Evolutionary conservation across 2,797 vertebrate species (phyloP).

Genomic region (Anas georgica): DNA sequence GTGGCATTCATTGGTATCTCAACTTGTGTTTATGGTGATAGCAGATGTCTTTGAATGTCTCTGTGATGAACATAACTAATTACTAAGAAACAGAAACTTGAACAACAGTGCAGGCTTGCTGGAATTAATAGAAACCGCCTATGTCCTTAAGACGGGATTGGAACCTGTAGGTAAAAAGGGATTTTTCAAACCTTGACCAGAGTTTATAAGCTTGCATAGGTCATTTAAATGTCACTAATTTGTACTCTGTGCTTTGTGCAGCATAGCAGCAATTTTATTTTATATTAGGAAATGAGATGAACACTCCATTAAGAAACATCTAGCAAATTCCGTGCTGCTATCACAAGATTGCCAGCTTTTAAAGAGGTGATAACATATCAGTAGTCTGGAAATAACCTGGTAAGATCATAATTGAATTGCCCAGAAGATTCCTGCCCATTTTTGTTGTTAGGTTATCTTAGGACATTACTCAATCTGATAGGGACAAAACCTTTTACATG

Average conservation of each 20-base stretch:
- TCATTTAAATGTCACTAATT: neutral
- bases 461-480: neutral
- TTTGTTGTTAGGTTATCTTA: constrained; percentile 6
- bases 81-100: neutral
- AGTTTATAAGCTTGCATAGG: neutral
- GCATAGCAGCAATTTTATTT: neutral
- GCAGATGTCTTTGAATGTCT: neutral
- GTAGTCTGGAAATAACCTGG: neutral
- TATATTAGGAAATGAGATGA: neutral
- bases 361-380: neutral
- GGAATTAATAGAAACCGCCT: neutral
- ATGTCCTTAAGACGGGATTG: neutral
- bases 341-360: neutral
- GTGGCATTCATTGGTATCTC: neutral
- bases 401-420: constrained; percentile 2
- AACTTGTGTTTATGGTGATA: neutral
- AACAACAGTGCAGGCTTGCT: neutral
- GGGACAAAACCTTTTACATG: neutral
- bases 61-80: neutral
- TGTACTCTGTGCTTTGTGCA: neutral
- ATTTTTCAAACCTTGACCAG: neutral
- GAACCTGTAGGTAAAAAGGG: neutral
- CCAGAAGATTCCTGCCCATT: neutral
- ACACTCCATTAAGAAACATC: neutral
- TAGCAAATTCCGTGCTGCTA: neutral